Conservation (phyloP, 2,888 invertebrate species). For the Gryllus longicercus region DNA sequence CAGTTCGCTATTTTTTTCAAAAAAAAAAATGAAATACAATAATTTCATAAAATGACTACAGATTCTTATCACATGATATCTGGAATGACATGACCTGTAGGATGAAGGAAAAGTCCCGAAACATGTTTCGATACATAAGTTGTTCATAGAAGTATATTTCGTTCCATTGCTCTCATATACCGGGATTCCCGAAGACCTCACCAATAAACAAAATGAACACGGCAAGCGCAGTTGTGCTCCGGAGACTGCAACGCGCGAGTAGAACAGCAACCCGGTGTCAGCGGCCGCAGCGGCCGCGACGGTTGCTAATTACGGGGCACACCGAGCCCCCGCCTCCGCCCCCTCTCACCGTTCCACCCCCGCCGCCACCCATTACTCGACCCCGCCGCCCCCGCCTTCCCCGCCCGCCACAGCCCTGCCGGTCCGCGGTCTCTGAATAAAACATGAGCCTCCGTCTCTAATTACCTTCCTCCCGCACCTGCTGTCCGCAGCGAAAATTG, state of each 20-base stretch:
- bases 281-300: neutral
- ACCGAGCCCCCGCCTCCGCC: neutral
- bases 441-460: neutral
- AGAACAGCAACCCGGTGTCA: neutral
- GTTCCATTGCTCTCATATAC: too few relatives aligned
- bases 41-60: too few relatives aligned
- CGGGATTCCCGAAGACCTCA: too few relatives aligned
- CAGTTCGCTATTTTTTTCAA: too few relatives aligned
- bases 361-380: neutral
- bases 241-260: neutral
- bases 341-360: neutral
- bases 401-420: neutral
- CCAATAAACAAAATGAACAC: neutral
- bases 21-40: too few relatives aligned
- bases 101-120: too few relatives aligned
- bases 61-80: too few relatives aligned
- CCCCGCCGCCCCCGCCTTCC: neutral
- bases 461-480: neutral
- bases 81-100: too few relatives aligned
- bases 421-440: neutral
- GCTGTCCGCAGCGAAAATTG: conserved; percentile 5
- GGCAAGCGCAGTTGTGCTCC: neutral
- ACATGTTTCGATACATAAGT: too few relatives aligned
- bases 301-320: neutral
- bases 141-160: too few relatives aligned